phyloP scores from a whole-genome alignment of 1,140 invertebrate genomes.

The Lethrus apterus region DNA sequence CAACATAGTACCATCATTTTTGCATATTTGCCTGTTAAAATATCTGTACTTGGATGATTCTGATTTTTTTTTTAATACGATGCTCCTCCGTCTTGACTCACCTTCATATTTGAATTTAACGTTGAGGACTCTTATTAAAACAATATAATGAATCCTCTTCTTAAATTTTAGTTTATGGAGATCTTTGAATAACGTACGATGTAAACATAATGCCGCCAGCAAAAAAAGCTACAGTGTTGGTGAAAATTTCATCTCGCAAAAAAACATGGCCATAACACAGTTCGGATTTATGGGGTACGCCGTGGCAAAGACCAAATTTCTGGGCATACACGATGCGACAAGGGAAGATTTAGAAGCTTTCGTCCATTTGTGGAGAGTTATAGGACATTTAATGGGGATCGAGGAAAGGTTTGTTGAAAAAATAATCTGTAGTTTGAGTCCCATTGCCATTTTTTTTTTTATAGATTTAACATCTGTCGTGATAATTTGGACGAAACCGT shows the following conservation, averaged over 20 bases:
- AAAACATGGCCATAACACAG: conserved; percentile 76
- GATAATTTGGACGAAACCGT: conserved; percentile 34
- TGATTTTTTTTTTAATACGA: too few species aligned
- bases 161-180: conserved; percentile 48
- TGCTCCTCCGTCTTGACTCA: too few species aligned
- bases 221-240: conserved; percentile 38
- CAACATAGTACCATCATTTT: too few species aligned
- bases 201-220: conserved; percentile 55
- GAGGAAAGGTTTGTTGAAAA: conserved; percentile 58
- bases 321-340: conserved; percentile 52
- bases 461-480: conserved; percentile 37
- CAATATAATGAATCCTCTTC: too few species aligned
- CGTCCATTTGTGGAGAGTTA: conserved; percentile 75
- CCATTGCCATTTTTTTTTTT: conserved; percentile 16
- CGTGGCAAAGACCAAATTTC: conserved; percentile 54
- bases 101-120: too few species aligned
- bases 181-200: conserved; percentile 58
- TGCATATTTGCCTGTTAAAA: too few species aligned
- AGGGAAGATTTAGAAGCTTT: conserved; percentile 64
- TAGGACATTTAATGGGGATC: conserved; percentile 73
- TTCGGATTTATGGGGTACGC: conserved; percentile 80
- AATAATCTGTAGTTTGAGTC: conserved; percentile 3
- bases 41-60: too few species aligned
- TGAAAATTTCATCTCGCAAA: conserved; percentile 53
- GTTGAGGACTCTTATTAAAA: too few species aligned